phyloP scores from a whole-genome alignment of 2,113 vertebrate species.

The Catagonus wagneri region DNA sequence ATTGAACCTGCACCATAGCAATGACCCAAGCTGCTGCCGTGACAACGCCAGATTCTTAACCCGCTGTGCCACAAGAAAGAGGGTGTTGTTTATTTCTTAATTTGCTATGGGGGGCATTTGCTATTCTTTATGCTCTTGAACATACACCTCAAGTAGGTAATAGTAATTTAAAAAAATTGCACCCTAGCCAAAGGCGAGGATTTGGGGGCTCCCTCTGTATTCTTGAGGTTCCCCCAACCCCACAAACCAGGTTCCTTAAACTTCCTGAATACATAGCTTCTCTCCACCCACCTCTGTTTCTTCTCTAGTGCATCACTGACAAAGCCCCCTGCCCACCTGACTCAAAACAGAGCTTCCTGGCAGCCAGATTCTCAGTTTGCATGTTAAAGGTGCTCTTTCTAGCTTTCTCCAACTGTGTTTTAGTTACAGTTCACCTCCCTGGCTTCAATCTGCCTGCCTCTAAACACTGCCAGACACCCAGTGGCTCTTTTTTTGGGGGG shows the following conservation, averaged over 20 bases:
- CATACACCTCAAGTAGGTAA: background rate
- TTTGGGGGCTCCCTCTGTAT: background rate
- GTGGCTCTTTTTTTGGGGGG: background rate
- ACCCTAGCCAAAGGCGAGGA: background rate
- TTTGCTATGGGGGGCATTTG: background rate
- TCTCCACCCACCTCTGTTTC: background rate
- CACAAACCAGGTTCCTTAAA: background rate
- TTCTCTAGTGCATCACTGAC: background rate
- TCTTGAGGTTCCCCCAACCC: background rate
- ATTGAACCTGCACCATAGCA: too few relatives aligned
- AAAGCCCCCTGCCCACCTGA: background rate
- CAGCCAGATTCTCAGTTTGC: background rate
- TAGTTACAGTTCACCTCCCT: background rate
- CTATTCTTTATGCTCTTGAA: background rate
- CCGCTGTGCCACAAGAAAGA: too few relatives aligned
- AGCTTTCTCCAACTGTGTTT: background rate
- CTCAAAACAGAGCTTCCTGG: background rate
- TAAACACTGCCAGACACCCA: background rate
- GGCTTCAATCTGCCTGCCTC: background rate
- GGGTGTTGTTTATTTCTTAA: background rate
- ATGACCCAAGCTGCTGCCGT: too few relatives aligned
- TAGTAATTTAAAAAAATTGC: background rate
- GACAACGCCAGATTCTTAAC: too few relatives aligned
- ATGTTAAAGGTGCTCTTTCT: background rate
- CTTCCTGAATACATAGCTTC: background rate